These are phyloP conservation scores for Callinectes sapidus DNA, from an alignment of 2,888 invertebrate genomes.

Conservation along the genomic window DNA sequence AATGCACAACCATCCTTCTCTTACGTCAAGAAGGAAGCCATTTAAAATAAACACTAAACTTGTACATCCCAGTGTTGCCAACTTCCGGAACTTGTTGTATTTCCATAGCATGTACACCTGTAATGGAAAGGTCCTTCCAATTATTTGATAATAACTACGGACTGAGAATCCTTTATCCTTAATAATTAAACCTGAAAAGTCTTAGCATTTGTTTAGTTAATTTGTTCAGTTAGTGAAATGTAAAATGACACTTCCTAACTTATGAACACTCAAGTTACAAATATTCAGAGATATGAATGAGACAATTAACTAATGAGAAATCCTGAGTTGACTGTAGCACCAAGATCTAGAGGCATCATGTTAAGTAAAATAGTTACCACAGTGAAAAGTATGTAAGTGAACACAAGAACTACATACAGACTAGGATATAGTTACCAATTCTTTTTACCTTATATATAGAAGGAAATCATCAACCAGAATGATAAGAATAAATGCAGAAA, in stretches of 20 bases:
- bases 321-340: no score
- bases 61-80: constrained; percentile 45
- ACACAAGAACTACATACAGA: no score
- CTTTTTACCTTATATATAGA: neutral
- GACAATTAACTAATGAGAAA: neutral
- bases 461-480: no score
- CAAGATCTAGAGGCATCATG: no score
- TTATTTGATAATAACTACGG: neutral
- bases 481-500: no score
- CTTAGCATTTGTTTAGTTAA: neutral
- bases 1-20: constrained; percentile 58
- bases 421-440: neutral
- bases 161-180: no score
- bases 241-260: neutral
- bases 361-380: no score
- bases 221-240: neutral
- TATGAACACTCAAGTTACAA: neutral
- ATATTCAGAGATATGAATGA: neutral
- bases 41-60: constrained; percentile 40
- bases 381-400: no score
- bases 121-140: neutral
- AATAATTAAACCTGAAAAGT: no score
- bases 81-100: constrained; percentile 60
- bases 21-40: constrained; percentile 58
- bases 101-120: constrained; percentile 57